Evolutionary conservation across 2,113 vertebrate species (phyloP).

Genomic region (Grammomys surdaster): DNA sequence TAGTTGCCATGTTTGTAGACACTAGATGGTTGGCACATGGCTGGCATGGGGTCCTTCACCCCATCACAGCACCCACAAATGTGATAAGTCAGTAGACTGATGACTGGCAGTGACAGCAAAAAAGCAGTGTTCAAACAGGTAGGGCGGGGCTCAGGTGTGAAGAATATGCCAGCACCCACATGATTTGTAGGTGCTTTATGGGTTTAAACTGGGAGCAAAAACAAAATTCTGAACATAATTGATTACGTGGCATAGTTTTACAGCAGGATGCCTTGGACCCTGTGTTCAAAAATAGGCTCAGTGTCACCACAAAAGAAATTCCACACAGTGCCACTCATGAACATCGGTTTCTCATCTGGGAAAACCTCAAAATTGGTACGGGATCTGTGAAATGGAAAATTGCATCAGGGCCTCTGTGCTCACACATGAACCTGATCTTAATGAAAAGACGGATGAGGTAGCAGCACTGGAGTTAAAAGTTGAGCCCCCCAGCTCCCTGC

Average conservation of each 20-base stretch:
- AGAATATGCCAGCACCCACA: not conserved
- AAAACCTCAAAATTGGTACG: not conserved
- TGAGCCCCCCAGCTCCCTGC: not conserved
- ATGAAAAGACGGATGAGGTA: not conserved
- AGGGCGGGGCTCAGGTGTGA: not conserved
- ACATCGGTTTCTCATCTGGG: not conserved
- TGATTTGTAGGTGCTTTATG: not conserved
- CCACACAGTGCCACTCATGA: not conserved
- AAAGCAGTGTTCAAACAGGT: no score
- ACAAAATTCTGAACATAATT: conserved; percentile 30
- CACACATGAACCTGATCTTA: not conserved
- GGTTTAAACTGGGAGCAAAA: conserved; percentile 44
- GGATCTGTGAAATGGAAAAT: conserved; percentile 30
- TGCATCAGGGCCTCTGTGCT: not conserved
- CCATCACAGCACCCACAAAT: not conserved
- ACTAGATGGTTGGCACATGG: not conserved
- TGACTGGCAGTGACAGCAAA: not conserved
- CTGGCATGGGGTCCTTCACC: not conserved
- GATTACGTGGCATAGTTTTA: not conserved
- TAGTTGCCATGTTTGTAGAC: not conserved
- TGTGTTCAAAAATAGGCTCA: conserved; percentile 12
- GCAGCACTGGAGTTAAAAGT: not conserved
- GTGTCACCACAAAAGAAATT: conserved; percentile 41
- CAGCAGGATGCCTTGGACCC: not conserved
- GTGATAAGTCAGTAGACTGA: not conserved